phyloP scores from a whole-genome alignment of 2,113 vertebrate genomes.

The Psettodes erumei region DNA sequence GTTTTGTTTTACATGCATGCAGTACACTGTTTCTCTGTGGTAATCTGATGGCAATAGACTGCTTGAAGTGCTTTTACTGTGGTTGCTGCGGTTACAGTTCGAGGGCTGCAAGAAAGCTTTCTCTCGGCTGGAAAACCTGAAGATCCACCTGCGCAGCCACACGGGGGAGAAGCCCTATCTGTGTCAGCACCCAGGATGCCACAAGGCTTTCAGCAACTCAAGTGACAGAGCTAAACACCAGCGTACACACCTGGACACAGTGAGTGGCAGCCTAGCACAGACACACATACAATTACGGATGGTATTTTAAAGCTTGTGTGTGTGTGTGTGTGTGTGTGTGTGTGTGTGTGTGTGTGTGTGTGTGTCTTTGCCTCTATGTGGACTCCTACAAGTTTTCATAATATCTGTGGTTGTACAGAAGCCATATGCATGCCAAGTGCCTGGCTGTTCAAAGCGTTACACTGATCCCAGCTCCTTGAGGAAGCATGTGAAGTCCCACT shows the following conservation, averaged over 20 bases:
- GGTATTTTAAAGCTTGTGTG: neutral
- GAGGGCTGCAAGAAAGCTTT: constrained; percentile 98
- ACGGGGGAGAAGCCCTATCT: constrained; percentile 95
- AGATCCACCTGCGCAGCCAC: constrained; percentile 97
- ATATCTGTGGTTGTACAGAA: constrained; percentile 84
- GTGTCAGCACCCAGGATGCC: constrained; percentile 94
- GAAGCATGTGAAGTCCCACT: constrained; percentile 97
- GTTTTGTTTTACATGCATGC: constrained; percentile 2
- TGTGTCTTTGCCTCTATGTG: neutral
- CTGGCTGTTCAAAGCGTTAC: constrained; percentile 94
- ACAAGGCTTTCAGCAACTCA: constrained; percentile 98
- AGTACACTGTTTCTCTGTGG: neutral
- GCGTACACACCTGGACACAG: constrained; percentile 92
- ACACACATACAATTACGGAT: neutral
- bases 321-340: neutral
- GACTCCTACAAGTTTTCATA: neutral
- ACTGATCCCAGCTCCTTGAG: constrained; percentile 97
- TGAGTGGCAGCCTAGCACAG: constrained; percentile 60
- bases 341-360: neutral
- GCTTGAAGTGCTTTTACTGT: neutral
- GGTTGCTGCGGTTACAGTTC: constrained; percentile 82
- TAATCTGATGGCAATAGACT: neutral
- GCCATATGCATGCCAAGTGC: constrained; percentile 96
- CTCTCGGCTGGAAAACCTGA: constrained; percentile 97
- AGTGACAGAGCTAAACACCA: constrained; percentile 98